Evolutionary conservation across 2,113 vertebrate genomes (phyloP).

Genomic region (Dicerorhinus sumatrensis): DNA sequence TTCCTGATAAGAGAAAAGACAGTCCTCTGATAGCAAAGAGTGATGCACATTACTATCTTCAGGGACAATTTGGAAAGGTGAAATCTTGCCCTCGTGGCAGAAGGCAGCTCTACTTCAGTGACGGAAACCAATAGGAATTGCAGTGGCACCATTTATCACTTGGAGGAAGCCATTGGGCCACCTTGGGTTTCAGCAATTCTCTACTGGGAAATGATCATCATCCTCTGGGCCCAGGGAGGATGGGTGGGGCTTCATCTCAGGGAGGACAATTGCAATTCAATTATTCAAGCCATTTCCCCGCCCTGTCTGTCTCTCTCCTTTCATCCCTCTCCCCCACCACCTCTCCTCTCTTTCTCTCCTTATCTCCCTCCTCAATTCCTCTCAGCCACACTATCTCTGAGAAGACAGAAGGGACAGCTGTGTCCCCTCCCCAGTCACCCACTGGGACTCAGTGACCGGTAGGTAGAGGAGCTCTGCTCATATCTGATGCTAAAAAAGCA

Average conservation of each 20-base stretch:
- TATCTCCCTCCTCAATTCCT: background rate
- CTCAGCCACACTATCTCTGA: background rate
- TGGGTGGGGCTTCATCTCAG: background rate
- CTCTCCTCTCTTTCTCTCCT: background rate
- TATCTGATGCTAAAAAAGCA: background rate
- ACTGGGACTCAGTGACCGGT: background rate
- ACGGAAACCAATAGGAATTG: background rate
- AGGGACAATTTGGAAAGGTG: background rate
- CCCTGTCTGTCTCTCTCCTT: background rate
- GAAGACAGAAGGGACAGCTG: background rate
- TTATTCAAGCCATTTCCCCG: background rate
- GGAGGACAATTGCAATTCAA: background rate
- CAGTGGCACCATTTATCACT: background rate
- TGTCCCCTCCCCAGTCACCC: background rate
- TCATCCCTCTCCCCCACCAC: rapidly evolving
- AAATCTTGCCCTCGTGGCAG: background rate
- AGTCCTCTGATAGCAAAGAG: background rate
- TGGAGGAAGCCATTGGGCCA: background rate
- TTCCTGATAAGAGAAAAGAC: background rate
- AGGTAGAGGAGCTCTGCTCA: background rate
- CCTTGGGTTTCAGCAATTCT: background rate
- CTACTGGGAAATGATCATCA: background rate
- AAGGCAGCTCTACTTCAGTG: background rate
- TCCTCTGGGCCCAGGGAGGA: background rate
- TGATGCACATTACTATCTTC: background rate